phyloP scores from a whole-genome alignment of 2,888 invertebrate genomes.

The Dusona sp. region DNA sequence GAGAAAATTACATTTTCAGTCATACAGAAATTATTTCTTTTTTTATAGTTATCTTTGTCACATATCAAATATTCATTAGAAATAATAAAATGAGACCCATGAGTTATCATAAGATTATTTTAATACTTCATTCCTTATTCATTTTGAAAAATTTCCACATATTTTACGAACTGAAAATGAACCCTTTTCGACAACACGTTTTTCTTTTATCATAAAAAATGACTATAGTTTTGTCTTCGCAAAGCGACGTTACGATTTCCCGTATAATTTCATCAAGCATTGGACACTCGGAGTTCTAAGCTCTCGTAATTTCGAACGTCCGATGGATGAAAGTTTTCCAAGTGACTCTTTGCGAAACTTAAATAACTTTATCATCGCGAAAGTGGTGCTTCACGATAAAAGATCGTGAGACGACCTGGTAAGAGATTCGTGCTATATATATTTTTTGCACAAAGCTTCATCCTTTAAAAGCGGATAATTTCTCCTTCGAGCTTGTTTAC shows the following conservation, averaged over 20 bases:
- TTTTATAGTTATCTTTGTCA: background rate
- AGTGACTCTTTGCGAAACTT: slow-evolving; percentile 45
- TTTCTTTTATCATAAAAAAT: slow-evolving; percentile 5
- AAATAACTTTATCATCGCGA: slow-evolving; percentile 46
- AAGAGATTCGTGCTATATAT: background rate
- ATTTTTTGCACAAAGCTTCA: slow-evolving; percentile 7
- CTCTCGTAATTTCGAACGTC: slow-evolving; percentile 39
- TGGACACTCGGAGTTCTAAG: slow-evolving; percentile 26
- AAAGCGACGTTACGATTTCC: slow-evolving; percentile 2
- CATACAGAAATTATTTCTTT: background rate
- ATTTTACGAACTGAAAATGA: background rate
- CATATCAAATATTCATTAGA: background rate
- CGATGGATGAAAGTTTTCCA: slow-evolving; percentile 29
- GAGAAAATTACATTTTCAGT: background rate
- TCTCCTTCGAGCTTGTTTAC: slow-evolving; percentile 30
- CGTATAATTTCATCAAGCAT: slow-evolving; percentile 34
- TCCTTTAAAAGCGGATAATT: slow-evolving; percentile 32
- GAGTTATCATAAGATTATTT: too few species aligned
- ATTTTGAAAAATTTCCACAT: background rate
- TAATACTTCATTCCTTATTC: too few species aligned
- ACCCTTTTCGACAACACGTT: background rate
- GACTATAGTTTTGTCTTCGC: background rate
- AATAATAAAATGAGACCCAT: background rate
- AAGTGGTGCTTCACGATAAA: slow-evolving; percentile 45
- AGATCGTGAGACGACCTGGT: slow-evolving; percentile 22